These are phyloP conservation scores for Tangara arthus DNA, from an alignment of 2,797 vertebrate genomes.

Conservation along the genomic window DNA sequence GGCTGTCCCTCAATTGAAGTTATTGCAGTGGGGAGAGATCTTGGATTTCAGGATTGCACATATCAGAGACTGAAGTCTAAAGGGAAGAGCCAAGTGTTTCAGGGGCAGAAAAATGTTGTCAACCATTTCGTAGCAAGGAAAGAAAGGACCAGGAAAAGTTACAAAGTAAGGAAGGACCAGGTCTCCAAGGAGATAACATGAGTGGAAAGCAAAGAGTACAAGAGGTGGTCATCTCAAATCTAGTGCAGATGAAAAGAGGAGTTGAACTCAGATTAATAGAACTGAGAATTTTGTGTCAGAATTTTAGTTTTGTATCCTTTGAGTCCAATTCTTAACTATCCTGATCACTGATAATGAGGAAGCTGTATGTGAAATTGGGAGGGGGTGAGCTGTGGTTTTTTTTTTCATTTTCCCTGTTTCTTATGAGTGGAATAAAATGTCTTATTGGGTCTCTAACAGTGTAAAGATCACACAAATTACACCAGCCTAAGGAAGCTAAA, in stretches of 20 bases:
- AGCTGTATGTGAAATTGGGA: rapidly evolving
- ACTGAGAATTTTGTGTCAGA: neutral
- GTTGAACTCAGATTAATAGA: neutral
- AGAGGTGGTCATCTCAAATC: neutral
- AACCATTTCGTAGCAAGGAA: neutral
- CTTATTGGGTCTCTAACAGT: neutral
- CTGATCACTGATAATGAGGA: neutral
- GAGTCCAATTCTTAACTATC: neutral
- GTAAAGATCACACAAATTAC: neutral
- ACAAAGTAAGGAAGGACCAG: neutral
- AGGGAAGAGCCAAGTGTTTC: neutral
- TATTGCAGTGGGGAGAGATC: neutral
- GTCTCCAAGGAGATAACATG: neutral
- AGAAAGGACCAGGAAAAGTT: neutral
- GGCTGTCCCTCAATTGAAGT: neutral
- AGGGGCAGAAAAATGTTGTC: neutral
- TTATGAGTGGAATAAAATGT: neutral
- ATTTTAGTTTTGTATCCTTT: neutral
- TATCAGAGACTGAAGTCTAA: neutral
- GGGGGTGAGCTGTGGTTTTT: rapidly evolving
- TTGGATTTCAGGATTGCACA: rapidly evolving
- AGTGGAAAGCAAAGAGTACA: neutral
- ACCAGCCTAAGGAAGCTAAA: neutral
- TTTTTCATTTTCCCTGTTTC: neutral
- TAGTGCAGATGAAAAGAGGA: neutral